Evolutionary conservation across 2,113 vertebrate species (phyloP), one percentile per base, ranked within the genome.

Genomic region (Otolemur garnettii): DNA sequence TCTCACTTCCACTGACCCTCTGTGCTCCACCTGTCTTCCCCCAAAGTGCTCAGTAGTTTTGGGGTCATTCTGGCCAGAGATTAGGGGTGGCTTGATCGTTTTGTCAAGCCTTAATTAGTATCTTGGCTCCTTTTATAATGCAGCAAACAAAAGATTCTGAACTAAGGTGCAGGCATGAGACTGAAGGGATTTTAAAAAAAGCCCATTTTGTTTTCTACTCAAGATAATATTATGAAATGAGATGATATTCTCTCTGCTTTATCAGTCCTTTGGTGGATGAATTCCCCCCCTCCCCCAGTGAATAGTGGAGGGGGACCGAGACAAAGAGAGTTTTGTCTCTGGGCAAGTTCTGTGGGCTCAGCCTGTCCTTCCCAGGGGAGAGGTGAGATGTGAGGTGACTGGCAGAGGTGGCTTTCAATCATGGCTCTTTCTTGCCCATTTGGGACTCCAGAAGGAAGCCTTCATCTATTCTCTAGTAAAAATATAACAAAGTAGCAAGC

Each of bases 281-380:
- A 45, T 69, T 0, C 2, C 7, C 1, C 2, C 10, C 7, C 22
- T 4, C 4, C 24, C 9, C 28, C 2, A 50, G 77, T 57, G 57
- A 81, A 35, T 35, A 80, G 57, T 64, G 28, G 83, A 75, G 8
- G 28, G 28, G 28, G 5, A 30, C 53, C 33, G 59, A 17, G 42
- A 91, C 30, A 45, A 81, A 60, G 35, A 74, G 68, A 42, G 14
- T 59, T 87, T 75, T 68, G 59, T 95, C 50, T 28, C 7, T 2
- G 35, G 71, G n/a, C 59, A 77, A 53, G 78, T 62, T 88, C 35
- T 69, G 33, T 68, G 53, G 28, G 24, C 13, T 13, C 4, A 14
- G 66, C 38, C 19, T 71, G 53, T 33, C 33, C 6, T 26, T 59
- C 74, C 69, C 9, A 28, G 53, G 77, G 38, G 35, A 30, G 12